These are phyloP conservation scores for Muntiacus reevesi DNA, from an alignment of 2,113 vertebrate species.

Conservation along the genomic window DNA sequence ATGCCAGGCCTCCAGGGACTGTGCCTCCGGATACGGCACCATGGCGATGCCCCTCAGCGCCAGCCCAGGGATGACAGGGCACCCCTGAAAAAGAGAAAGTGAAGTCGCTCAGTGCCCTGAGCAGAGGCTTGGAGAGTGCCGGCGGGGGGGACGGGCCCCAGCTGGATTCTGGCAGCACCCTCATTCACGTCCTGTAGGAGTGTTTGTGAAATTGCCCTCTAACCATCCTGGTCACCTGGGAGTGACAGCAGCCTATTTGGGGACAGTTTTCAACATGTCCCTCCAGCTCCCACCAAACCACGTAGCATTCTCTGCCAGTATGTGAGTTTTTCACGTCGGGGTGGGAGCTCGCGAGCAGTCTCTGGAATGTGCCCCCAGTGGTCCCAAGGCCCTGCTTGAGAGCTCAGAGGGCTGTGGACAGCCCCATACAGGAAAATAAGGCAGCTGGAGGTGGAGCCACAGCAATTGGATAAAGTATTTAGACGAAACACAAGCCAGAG, in stretches of 20 bases:
- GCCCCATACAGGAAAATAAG: constrained; percentile 24
- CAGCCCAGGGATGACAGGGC: neutral
- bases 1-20: neutral
- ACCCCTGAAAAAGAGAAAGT: neutral
- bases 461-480: constrained; percentile 44
- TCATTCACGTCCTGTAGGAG: neutral
- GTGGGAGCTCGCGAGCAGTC: neutral
- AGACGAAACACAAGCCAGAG: constrained; percentile 28
- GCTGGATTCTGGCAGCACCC: neutral
- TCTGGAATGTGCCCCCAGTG: neutral
- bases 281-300: neutral
- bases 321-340: neutral
- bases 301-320: neutral
- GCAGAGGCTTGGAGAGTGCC: neutral
- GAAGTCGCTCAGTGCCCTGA: neutral
- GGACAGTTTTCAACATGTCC: neutral
- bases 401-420: constrained; percentile 10
- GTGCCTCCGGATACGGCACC: neutral
- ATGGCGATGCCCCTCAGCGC: neutral
- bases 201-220: neutral
- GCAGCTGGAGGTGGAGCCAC: neutral
- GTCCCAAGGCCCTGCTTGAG: neutral
- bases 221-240: neutral
- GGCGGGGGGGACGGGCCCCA: neutral
- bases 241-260: neutral